Evolutionary conservation across 2,113 vertebrate genomes (phyloP), one percentile per base, ranked within the genome.

Genomic region (Pseudorasbora parva): DNA sequence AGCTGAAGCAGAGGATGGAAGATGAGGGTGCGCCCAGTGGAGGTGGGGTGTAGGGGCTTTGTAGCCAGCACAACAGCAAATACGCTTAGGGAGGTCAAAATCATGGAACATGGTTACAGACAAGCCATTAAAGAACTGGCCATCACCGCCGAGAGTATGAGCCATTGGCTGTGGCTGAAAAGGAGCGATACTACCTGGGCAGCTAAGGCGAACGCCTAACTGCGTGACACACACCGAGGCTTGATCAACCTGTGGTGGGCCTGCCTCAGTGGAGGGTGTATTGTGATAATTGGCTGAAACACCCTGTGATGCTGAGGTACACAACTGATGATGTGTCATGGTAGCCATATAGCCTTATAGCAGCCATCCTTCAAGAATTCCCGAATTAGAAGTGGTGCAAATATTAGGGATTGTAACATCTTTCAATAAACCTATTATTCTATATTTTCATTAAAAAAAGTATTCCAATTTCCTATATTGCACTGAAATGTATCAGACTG

Each of bases 281-380:
- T 77, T 77, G 17, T 77, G 51, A 2, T 77, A 37, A 57, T 21
- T 10, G 51, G 74, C 19, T 9, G 9, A 77, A 77, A 77, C 74
- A 41, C 74, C 17, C 27, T 2, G 25, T 51, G 74, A 77, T 1
- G 49, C 51, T 9, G 3, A 41, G 33, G 66, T 68, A 41, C 64
- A 68, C 17, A 57, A 77, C 25, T 77, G 74, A 77, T 11, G 74
- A 77, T 77, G 74, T 33, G 27, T 77, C 25, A 17, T 8, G n/a
- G 1, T 25, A 3, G n/a, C n/a, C n/a, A 4, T 25, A 25, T 25
- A 60, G 23, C 59, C 9, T 23, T 25, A 3, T 12, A 59, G 23
- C 23, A 23, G n/a, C n/a, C 23, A 25, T 5, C 25, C 59, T 14
- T 60, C 56, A 59, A 59, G 56, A 59, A 59, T 9, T 57, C 21